A percentile compares a stretch with the other conserved stretches of the same genome.
These are phyloP conservation scores for Penaeus vannamei DNA, from an alignment of 1,140 invertebrate species.

Conservation along the genomic window DNA sequence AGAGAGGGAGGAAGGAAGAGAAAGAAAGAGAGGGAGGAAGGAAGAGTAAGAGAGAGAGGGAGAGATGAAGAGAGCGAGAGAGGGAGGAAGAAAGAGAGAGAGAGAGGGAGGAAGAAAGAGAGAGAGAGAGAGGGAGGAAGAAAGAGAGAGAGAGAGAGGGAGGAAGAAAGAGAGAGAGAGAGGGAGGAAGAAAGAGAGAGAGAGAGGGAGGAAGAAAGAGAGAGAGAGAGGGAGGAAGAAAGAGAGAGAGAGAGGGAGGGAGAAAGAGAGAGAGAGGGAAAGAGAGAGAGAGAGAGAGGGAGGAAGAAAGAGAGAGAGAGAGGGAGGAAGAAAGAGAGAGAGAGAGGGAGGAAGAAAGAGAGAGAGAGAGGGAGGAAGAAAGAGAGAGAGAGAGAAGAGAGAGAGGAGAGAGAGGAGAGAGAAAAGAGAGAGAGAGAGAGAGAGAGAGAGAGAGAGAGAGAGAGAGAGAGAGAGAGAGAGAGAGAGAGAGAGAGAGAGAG, in stretches of 20 bases:
- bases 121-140: too few relatives aligned
- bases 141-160: too few relatives aligned
- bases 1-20: not conserved
- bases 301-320: conserved; percentile 39
- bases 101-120: too few relatives aligned
- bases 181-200: too few relatives aligned
- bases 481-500: too few relatives aligned
- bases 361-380: not conserved
- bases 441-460: conserved; percentile 3
- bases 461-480: not conserved
- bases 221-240: not conserved
- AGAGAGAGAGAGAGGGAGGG: not conserved
- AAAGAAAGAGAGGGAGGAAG: not conserved
- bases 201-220: not conserved
- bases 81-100: not conserved
- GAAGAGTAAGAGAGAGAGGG: not conserved
- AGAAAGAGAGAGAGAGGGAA: not conserved
- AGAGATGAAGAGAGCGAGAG: too few relatives aligned
- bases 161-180: too few relatives aligned
- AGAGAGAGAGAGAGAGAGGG: not conserved
- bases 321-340: conserved; percentile 32
- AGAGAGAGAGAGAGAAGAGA: not conserved
- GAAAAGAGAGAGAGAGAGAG: not conserved
- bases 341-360: not conserved
- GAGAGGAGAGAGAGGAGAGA: not conserved